Evolutionary conservation across 2,113 vertebrate species (phyloP), one percentile per base, ranked within the genome.

Genomic region (Microcebus lehilahytsara): DNA sequence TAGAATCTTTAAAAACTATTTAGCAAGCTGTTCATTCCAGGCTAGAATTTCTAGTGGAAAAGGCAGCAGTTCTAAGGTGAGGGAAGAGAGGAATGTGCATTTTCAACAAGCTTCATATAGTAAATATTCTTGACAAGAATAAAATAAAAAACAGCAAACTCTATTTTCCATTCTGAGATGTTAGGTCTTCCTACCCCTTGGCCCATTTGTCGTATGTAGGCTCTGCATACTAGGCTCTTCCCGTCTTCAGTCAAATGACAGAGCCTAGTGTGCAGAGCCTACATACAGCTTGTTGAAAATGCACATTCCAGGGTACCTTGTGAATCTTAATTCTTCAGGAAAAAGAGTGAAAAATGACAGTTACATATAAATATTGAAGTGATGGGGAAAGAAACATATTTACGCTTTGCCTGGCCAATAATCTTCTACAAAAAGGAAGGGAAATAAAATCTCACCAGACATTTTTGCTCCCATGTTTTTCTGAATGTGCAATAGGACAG

Each of bases 71-170:
- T 91, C 22, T n/a, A n/a, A n/a, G n/a, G n/a, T n/a, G n/a, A n/a
- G n/a, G n/a, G n/a, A n/a, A n/a, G n/a, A n/a, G n/a, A n/a, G n/a
- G n/a, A n/a, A n/a, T n/a, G n/a, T n/a, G n/a, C n/a, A n/a, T n/a
- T n/a, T n/a, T n/a, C n/a, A n/a, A n/a, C n/a, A n/a, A n/a, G n/a
- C n/a, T 72, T 91, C 22, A 75, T n/a, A 72, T 42, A 5, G 51
- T 88, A 89, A 89, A 71, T 64, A 81, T 86, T 78, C 58, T 37
- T 94, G 12, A 97, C 3, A 64, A 78, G 79, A 66, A 85, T 67
- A 78, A 49, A 93, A 74, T 17, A 56, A 46, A 79, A 92, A 84
- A 58, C 20, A 91, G n/a, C 53, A 40, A 89, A 64, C 42, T 37
- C 37, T 66, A 60, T 89, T 78, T 72, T 78, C 5, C 7, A 19